A percentile compares a stretch with the other conserved stretches of the same genome.
phyloP scores from a whole-genome alignment of 2,888 invertebrate species.

The Drosophila leonis region DNA sequence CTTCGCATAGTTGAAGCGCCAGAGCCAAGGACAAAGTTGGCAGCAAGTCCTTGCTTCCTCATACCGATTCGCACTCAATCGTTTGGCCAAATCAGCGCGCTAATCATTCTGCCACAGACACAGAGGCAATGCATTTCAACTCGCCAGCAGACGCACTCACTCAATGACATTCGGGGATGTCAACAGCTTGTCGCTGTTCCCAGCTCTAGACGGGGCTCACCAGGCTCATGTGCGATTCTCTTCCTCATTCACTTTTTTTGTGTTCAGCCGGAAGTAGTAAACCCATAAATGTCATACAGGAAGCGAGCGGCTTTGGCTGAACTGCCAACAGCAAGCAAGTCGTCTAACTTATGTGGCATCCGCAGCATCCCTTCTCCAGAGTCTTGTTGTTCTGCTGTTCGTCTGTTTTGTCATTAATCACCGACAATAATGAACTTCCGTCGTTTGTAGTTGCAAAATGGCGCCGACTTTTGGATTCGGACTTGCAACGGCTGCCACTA shows the following conservation, averaged over 20 bases:
- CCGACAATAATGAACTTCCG: conserved; percentile 85
- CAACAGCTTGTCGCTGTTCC: conserved; percentile 47
- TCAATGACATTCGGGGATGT: conserved; percentile 56
- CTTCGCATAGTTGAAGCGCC: conserved; percentile 64
- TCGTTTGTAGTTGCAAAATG: conserved; percentile 71
- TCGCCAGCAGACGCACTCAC: conserved; percentile 60
- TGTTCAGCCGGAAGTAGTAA: conserved; percentile 68
- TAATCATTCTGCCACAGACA: conserved; percentile 63
- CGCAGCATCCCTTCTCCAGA: conserved; percentile 25
- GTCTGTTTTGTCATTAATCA: conserved; percentile 81
- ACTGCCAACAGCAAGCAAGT: conserved; percentile 58
- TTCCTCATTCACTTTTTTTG: not conserved
- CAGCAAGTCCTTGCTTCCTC: conserved; percentile 37
- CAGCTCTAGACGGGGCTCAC: not conserved
- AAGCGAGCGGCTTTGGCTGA: conserved; percentile 23
- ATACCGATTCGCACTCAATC: conserved; percentile 48
- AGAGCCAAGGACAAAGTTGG: conserved; percentile 48
- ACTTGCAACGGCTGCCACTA: conserved; percentile 32
- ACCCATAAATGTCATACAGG: conserved; percentile 66
- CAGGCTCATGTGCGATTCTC: not conserved
- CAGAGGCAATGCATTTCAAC: conserved; percentile 47
- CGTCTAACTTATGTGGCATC: conserved; percentile 72
- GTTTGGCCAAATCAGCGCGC: conserved; percentile 77
- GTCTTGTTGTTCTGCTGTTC: not conserved
- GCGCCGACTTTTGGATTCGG: conserved; percentile 53